phyloP scores from a whole-genome alignment of 2,888 invertebrate species.

The Callyntrura guangdongensis region DNA sequence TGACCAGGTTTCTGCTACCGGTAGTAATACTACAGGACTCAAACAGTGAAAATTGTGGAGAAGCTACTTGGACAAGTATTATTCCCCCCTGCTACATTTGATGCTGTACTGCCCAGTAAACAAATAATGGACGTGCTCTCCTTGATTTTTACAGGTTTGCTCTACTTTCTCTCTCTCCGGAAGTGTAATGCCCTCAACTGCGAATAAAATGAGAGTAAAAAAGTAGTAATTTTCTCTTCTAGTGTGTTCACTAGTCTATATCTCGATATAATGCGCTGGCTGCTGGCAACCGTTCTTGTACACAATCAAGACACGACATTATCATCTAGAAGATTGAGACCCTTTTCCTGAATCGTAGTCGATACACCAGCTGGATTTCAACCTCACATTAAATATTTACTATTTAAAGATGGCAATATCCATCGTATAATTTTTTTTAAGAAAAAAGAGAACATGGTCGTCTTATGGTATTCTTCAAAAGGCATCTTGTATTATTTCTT shows the following conservation, averaged over 20 bases:
- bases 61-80: background rate
- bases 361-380: conserved; percentile 31
- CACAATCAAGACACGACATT: background rate
- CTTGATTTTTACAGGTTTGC: conserved; percentile 21
- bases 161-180: conserved; percentile 22
- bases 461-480: no score
- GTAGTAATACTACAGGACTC: background rate
- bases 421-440: background rate
- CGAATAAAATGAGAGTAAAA: background rate
- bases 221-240: no score
- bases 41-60: background rate
- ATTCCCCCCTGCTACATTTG: no score
- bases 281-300: background rate
- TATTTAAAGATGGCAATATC: conserved; percentile 36
- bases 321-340: background rate
- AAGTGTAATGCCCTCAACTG: conserved; percentile 11
- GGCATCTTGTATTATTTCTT: no score
- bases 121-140: conserved; percentile 47
- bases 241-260: conserved; percentile 5
- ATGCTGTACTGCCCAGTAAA: conserved; percentile 16
- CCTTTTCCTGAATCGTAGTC: background rate
- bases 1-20: no score
- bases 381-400: conserved; percentile 68
- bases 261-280: background rate
- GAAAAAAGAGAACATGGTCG: no score